Base-by-base conservation (phyloP, 2,888 invertebrate species). In the Catocala sponsa region DNA sequence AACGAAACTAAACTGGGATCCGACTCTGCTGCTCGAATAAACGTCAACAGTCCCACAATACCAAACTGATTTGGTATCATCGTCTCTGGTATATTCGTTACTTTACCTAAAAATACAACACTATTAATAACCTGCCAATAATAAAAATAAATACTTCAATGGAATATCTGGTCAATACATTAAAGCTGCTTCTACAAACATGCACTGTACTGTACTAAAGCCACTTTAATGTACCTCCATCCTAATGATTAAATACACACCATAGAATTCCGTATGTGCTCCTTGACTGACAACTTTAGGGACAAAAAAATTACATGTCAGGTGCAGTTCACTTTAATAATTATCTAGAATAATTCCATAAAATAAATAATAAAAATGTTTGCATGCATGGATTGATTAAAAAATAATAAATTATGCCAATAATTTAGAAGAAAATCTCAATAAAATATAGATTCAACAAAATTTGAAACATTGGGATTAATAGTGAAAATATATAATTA, bases 31-130 rank as follows among this genome's bases (percentile, higher is more conserved):
- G 99, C 99, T 87, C 99, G 96, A 81, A 99, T 99, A 94, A 99
- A 99, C 78, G 99, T 99, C 91, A 99, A 95, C 80, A 99, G 96
- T 52, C 99, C 99, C 76, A 99, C 99, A 95, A 99, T 99, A 81
- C 99, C 99, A 92, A 99, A 99, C 95, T 99, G 99, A 95, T 99
- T 99, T 82, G 98, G 98, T 76, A 99, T 98, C 99, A 99, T 99
- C 87, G 98, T 98, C 78, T 97, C 97, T 70, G 99, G 99, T 95
- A 99, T 99, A 95, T 99, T 99, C 90, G 99, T 98, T 85, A 99
- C 99, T 95, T 98, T 98, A 82, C 98, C 98, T 98, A 88, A 50
- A 63, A 92, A 87, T 71, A 74, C 60, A 59, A 68, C 52, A 65
- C 63, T 33, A 58, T 70, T 72, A 62, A 65, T 44, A 51, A 32